These are phyloP conservation scores for Siniperca scherzeri DNA, from an alignment of 2,797 vertebrate genomes.

Conservation along the genomic window DNA sequence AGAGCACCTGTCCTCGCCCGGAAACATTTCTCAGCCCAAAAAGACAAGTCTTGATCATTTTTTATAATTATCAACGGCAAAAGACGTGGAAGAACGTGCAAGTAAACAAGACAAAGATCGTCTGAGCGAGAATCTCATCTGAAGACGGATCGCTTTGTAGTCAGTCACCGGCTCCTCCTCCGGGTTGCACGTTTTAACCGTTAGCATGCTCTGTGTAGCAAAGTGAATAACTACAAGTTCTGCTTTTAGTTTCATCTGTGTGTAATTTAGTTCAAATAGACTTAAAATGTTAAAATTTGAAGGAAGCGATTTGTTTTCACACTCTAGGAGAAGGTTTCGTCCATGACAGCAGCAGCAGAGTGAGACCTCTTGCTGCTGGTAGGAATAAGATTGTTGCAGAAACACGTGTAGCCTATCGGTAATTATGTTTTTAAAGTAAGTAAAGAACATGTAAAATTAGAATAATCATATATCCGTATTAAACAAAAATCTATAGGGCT, in stretches of 20 bases:
- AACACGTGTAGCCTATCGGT: no score
- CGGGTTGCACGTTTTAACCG: no score
- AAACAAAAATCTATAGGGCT: no score
- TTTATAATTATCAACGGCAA: not conserved
- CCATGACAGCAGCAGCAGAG: constrained; percentile 11
- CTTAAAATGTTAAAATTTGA: no score
- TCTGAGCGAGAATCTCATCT: rapidly evolving
- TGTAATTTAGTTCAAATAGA: not conserved
- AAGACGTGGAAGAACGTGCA: rapidly evolving
- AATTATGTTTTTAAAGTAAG: no score
- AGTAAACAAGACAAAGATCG: not conserved
- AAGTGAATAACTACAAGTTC: no score
- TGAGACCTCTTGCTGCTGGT: not conserved
- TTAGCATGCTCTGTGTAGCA: no score
- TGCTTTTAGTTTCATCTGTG: not conserved
- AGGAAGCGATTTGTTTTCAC: not conserved
- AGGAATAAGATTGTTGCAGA: no score
- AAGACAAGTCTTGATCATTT: constrained; percentile 26
- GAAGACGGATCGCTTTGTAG: not conserved
- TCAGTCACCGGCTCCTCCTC: not conserved
- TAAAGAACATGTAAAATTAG: no score
- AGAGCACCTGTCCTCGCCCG: constrained; percentile 2
- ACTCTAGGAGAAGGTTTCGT: not conserved
- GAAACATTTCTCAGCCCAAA: constrained; percentile 42
- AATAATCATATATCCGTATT: no score